Percentiles rank a stretch among this genome's conserved stretches.
These are phyloP conservation scores for Watersipora subatra DNA, from an alignment of 1,140 invertebrate species.

Conservation along the genomic window DNA sequence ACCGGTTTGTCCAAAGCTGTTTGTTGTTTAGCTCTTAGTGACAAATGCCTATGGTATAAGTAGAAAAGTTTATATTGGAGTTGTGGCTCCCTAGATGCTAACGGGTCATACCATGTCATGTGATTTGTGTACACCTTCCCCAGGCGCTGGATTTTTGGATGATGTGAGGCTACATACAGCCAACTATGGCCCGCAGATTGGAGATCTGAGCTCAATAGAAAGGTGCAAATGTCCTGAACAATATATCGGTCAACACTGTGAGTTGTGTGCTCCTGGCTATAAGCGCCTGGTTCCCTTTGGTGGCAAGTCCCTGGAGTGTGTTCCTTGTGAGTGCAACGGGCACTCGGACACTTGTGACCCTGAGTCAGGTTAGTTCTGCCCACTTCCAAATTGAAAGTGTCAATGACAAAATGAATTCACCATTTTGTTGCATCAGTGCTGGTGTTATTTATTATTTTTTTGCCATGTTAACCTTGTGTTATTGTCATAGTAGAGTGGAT, in stretches of 20 bases:
- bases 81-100: too few relatives aligned
- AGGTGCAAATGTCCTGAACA: constrained; percentile 81
- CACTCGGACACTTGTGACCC: constrained; percentile 91
- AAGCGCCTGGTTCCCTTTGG: constrained; percentile 75
- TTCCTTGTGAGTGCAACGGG: constrained; percentile 86
- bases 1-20: too few relatives aligned
- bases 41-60: too few relatives aligned
- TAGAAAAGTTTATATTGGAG: too few relatives aligned
- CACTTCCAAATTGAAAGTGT: background rate
- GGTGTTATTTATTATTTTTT: too few relatives aligned
- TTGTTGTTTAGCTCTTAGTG: too few relatives aligned
- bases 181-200: constrained; percentile 59
- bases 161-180: constrained; percentile 76
- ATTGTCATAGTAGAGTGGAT: too few relatives aligned
- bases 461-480: too few relatives aligned
- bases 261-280: constrained; percentile 85
- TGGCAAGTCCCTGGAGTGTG: constrained; percentile 79
- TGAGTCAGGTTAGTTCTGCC: constrained; percentile 58
- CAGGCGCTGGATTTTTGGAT: constrained; percentile 72
- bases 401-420: too few relatives aligned
- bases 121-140: too few relatives aligned
- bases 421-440: too few relatives aligned
- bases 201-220: constrained; percentile 64
- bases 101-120: too few relatives aligned
- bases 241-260: constrained; percentile 84